Evolutionary conservation across 2,113 vertebrate genomes (phyloP).

Genomic region (Dasyprocta punctata): DNA sequence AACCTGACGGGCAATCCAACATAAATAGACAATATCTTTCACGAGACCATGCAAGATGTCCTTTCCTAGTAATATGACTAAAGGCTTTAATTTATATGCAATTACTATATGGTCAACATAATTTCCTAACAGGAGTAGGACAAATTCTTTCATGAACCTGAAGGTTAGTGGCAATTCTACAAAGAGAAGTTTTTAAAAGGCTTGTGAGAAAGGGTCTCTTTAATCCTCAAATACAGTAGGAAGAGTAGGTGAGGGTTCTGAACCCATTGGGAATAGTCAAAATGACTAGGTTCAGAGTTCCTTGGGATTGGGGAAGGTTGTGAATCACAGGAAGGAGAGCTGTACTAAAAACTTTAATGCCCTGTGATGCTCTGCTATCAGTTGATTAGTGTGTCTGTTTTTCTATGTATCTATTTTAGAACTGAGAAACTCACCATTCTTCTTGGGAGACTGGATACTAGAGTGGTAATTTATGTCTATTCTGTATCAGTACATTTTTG

Average conservation of each 20-base stretch:
- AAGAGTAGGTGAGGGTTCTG: neutral
- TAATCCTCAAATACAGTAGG: neutral
- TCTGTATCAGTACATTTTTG: constrained; percentile 2
- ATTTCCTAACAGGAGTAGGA: neutral
- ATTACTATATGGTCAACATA: neutral
- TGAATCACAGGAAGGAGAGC: neutral
- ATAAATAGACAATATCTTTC: constrained; percentile 3
- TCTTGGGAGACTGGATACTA: neutral
- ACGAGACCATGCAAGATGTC: neutral
- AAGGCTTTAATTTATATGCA: neutral
- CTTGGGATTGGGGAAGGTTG: neutral
- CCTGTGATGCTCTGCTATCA: neutral
- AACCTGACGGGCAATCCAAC: neutral
- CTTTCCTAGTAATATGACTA: neutral
- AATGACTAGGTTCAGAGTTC: neutral
- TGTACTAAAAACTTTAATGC: neutral
- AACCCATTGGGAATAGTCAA: neutral
- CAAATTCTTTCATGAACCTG: constrained; percentile 22
- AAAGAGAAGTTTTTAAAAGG: neutral
- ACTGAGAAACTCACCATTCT: constrained; percentile 35
- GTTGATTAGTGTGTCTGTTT: neutral
- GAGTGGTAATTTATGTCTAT: neutral
- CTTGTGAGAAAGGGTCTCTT: neutral
- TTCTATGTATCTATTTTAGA: neutral
- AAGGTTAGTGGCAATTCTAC: neutral